Conservation (phyloP, 2,888 invertebrate genomes). For the Meteorus cinctellus region DNA sequence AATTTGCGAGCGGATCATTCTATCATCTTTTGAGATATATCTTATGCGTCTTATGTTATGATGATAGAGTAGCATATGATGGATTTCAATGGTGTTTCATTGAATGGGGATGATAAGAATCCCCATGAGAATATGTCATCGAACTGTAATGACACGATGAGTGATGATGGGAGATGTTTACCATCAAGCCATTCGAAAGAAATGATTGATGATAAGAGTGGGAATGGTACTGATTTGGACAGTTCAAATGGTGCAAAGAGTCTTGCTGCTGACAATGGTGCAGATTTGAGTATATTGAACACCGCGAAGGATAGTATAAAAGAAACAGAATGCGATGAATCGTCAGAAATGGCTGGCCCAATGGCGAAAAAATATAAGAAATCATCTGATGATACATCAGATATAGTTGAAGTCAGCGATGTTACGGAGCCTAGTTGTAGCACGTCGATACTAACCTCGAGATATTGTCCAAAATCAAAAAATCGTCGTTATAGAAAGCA, state of each 20-base stretch:
- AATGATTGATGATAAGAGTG: neutral
- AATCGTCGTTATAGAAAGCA: slow-evolving; percentile 63
- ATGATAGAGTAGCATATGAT: neutral
- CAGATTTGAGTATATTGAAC: neutral
- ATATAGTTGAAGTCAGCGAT: slow-evolving; percentile 22
- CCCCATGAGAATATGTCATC: no score
- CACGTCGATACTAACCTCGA: slow-evolving; percentile 52
- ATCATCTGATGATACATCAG: neutral
- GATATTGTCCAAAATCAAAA: slow-evolving; percentile 59
- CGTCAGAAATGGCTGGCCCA: slow-evolving; percentile 26
- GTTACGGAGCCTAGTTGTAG: slow-evolving; percentile 37
- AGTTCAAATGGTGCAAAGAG: neutral
- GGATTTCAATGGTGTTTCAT: neutral
- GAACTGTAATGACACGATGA: slow-evolving; percentile 10
- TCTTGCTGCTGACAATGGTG: neutral
- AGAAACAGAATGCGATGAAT: neutral
- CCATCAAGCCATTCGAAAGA: neutral
- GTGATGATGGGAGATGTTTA: neutral
- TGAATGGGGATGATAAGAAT: neutral
- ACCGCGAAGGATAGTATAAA: neutral
- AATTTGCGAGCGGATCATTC: neutral
- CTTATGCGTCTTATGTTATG: neutral
- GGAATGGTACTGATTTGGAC: neutral
- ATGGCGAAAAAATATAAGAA: slow-evolving; percentile 9
- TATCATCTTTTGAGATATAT: neutral